Evolutionary conservation across 2,797 vertebrate species (phyloP).

Genomic region (Myoxocephalus aenaeus): DNA sequence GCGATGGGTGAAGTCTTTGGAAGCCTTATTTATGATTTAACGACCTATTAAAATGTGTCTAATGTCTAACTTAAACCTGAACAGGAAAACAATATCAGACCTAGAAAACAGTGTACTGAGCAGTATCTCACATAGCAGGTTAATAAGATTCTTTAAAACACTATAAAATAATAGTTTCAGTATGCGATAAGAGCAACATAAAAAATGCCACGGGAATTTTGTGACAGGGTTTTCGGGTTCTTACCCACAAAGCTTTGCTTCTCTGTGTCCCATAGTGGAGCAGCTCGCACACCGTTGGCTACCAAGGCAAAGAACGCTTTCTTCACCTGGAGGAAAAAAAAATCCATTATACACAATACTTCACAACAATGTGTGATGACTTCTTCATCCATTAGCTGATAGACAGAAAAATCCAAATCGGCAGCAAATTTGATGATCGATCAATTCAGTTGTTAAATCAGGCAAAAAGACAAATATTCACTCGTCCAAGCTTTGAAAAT

Average conservation of each 20-base stretch:
- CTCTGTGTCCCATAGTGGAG: conserved; percentile 97
- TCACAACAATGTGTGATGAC: background rate
- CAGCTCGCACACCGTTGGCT: conserved; percentile 96
- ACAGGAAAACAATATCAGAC: background rate
- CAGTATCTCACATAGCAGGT: background rate
- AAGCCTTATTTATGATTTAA: background rate
- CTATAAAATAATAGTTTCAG: background rate
- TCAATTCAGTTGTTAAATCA: background rate
- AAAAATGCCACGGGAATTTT: background rate
- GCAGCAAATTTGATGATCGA: background rate
- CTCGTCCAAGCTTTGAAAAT: background rate
- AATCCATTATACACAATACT: background rate
- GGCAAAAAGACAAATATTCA: background rate
- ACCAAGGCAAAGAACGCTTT: conserved; percentile 99
- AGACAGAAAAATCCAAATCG: accelerated
- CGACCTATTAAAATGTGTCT: background rate
- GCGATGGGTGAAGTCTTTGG: background rate
- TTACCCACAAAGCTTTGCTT: conserved; percentile 99
- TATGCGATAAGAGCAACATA: background rate
- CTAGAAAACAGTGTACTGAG: background rate
- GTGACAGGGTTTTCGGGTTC: conserved; percentile 49
- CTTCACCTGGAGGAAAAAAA: conserved; percentile 92
- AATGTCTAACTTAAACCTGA: background rate
- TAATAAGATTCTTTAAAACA: background rate
- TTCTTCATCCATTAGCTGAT: background rate